phyloP scores from a whole-genome alignment of 1,140 invertebrate species.

The Heliconius eleuchia region DNA sequence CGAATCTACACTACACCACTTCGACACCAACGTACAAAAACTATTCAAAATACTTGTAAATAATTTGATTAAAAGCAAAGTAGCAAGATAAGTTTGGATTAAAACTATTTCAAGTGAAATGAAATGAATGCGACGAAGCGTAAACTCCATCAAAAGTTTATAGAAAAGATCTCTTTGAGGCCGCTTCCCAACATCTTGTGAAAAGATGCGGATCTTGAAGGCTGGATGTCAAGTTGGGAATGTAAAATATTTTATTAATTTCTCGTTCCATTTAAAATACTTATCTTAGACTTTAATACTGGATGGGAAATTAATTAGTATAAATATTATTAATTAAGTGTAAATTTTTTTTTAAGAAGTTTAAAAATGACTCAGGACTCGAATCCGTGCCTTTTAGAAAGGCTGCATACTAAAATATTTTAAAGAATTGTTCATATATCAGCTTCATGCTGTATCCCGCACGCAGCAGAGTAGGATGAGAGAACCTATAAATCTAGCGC shows the following conservation, averaged over 20 bases:
- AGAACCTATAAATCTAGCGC: no score
- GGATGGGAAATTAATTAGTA: not conserved
- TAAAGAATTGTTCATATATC: no score
- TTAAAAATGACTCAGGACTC: no score
- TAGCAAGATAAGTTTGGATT: constrained; percentile 21
- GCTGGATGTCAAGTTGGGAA: not conserved
- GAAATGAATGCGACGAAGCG: constrained; percentile 34
- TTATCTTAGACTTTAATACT: not conserved
- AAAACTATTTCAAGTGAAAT: constrained; percentile 32
- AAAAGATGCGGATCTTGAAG: constrained; percentile 20
- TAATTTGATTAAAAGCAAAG: constrained; percentile 23
- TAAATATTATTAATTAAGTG: not conserved
- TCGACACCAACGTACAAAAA: not conserved
- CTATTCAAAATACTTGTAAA: not conserved
- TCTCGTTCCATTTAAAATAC: not conserved
- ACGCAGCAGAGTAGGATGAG: no score
- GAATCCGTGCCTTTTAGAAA: no score
- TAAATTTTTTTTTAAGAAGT: no score
- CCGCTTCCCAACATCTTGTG: constrained; percentile 14
- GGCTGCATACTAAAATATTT: no score
- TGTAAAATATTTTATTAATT: not conserved
- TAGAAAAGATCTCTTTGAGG: constrained; percentile 35
- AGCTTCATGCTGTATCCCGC: no score
- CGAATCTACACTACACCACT: no score
- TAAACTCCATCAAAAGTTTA: constrained; percentile 34